These are phyloP conservation scores for Orchestia grillus DNA, from an alignment of 1,140 invertebrate genomes.

Conservation along the genomic window DNA sequence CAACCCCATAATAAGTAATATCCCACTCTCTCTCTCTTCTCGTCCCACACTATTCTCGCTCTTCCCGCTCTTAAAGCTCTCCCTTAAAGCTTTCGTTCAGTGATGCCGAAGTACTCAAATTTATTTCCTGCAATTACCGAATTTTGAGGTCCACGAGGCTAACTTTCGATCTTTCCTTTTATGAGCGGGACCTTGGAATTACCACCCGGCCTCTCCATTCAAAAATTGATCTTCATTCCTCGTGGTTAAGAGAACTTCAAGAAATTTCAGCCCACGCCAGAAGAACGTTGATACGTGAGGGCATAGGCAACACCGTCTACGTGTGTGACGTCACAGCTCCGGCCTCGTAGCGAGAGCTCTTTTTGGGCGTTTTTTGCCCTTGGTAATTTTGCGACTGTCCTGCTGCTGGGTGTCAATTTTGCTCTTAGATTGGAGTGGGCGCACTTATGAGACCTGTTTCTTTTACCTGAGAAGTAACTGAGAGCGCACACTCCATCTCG, in stretches of 20 bases:
- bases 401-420: not conserved
- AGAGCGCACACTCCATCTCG: not conserved
- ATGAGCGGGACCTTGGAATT: not conserved
- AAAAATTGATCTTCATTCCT: not conserved
- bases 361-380: not conserved
- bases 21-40: constrained; percentile 1
- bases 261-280: not conserved
- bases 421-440: not conserved
- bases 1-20: not conserved
- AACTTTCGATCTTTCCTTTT: not conserved
- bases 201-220: not conserved
- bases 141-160: not conserved
- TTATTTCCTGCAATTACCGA: not conserved
- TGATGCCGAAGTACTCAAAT: not conserved
- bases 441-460: not conserved
- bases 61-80: constrained; percentile 17
- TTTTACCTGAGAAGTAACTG: not conserved
- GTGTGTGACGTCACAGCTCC: not conserved
- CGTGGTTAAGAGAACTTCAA: not conserved
- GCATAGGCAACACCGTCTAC: not conserved
- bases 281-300: not conserved
- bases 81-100: constrained; percentile 13
- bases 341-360: not conserved
- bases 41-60: constrained; percentile 15
- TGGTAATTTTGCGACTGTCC: not conserved